Evolutionary conservation across 1,140 invertebrate genomes (phyloP), one percentile per base, ranked within the genome.

Genomic region (Drosophila biarmipes): DNA sequence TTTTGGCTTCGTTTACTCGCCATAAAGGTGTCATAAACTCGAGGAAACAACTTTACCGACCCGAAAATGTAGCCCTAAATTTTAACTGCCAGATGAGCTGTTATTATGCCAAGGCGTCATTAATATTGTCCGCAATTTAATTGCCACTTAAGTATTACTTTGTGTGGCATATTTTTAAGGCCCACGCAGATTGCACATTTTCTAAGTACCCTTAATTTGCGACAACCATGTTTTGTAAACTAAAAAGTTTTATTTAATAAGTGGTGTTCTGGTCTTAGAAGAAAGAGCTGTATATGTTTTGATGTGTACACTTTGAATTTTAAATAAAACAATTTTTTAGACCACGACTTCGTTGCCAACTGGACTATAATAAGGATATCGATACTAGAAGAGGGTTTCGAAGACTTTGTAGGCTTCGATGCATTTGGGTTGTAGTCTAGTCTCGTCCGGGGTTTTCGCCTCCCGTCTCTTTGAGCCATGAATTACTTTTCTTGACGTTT

Each of bases 401-500:
- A 46, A 35, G 21, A 17, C 0, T 38, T 55, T 15, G 14, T 15
- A 24, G 6, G 38, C 62, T 37, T 67, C 54, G 48, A 31, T 54
- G 45, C 48, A 67, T 78, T 51, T 57, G 35, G 21, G 55, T 38
- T 56, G 19, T 56, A 27, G 56, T 71, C 72, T 75, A 54, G 63
- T 75, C 77, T 73, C 17, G 66, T 71, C 38, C 68, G 29, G 48
- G 48, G 51, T 63, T 57, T 58, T 67, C 46, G 19, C 43, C 55
- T 61, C 46, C 43, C 53, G 45, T 55, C 48, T 62, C 62, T 72
- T 78, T 89, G 71, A 78, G 84, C 57, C 64, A 66, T 87, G 82
- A 87, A 87, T 89, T 82, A 82, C 84, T 87, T 82, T 87, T 89
- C 75, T 73, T 89, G 71, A 68, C 84, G 82, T 86, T 89, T 84